phyloP scores from a whole-genome alignment of 2,113 vertebrate genomes.

The Leptodactylus fuscus region DNA sequence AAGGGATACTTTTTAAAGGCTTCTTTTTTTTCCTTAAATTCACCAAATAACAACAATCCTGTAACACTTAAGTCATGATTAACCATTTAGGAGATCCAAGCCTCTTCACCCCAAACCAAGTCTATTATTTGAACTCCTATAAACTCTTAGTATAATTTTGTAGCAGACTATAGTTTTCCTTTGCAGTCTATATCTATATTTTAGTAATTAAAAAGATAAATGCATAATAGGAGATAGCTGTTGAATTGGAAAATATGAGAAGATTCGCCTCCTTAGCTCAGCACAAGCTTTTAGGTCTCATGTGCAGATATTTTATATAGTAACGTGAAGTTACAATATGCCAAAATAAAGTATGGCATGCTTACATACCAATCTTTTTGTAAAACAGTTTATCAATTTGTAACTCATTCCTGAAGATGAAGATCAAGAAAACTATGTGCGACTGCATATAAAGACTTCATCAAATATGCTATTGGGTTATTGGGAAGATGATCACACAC shows the following conservation, averaged over 20 bases:
- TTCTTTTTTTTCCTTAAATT: no score
- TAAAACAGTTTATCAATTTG: conserved; percentile 2
- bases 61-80: no score
- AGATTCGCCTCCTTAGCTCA: no score
- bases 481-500: conserved; percentile 34
- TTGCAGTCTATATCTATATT: no score
- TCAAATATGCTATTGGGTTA: conserved; percentile 26
- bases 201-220: neutral
- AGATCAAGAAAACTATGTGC: neutral
- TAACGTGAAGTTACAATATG: no score
- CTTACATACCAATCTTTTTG: neutral
- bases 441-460: conserved; percentile 39
- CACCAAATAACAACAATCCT: no score
- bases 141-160: no score
- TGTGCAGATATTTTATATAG: neutral
- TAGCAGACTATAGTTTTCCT: no score
- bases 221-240: neutral
- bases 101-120: no score
- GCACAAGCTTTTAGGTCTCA: neutral
- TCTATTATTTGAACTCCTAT: no score
- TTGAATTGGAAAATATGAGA: neutral
- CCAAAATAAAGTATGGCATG: neutral
- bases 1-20: no score
- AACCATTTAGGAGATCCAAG: no score
- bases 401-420: conserved; percentile 15